Evolutionary conservation across 64 coral and sea anemone species (phyloP).

Genomic region (Pocillopora damicornis): DNA sequence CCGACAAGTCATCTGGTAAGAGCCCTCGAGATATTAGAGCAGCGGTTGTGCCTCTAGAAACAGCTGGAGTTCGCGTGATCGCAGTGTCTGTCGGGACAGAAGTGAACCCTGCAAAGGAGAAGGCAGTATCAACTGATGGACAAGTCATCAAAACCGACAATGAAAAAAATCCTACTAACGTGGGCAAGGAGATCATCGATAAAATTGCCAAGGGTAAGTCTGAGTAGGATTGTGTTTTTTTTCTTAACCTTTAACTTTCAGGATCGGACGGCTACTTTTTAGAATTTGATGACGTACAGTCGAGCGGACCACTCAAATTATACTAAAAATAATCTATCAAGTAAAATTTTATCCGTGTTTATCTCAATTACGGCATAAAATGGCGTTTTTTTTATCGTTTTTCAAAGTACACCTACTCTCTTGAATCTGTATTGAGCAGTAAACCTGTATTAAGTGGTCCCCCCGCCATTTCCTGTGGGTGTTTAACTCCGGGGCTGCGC

Average conservation of each 20-base stretch:
- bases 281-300: no score
- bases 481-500: no score
- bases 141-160: slow-evolving; percentile 32
- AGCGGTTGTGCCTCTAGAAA: slow-evolving; percentile 7
- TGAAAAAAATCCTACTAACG: neutral
- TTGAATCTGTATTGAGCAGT: no score
- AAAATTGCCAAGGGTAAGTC: slow-evolving; percentile 45
- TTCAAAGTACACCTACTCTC: no score
- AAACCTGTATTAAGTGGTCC: no score
- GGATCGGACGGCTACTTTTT: no score
- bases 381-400: no score
- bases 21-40: slow-evolving; percentile 32
- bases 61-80: slow-evolving; percentile 44
- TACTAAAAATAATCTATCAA: no score
- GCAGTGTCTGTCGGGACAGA: slow-evolving; percentile 44
- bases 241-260: neutral
- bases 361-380: no score
- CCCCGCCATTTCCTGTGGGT: no score
- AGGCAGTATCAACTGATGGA: slow-evolving; percentile 16
- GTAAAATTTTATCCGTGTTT: no score
- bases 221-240: neutral
- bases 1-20: slow-evolving; percentile 62
- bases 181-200: slow-evolving; percentile 38
- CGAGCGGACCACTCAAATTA: no score
- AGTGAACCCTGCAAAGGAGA: slow-evolving; percentile 12